Conservation (phyloP, 2,888 invertebrate species). For the Bimastos eiseni region DNA sequence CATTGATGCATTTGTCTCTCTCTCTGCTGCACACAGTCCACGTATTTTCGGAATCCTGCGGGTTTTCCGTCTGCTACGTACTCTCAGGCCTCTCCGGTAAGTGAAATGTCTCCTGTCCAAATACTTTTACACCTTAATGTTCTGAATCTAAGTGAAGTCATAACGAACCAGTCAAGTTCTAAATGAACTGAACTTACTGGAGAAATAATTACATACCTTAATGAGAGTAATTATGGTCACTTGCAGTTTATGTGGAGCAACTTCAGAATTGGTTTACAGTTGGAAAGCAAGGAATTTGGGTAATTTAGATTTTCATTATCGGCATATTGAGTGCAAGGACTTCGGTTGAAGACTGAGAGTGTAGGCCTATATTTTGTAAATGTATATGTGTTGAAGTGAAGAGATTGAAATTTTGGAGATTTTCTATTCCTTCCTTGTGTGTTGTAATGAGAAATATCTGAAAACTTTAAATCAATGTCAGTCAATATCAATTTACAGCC, state of each 20-base stretch:
- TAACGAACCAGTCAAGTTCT: too few species aligned
- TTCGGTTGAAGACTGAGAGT: not conserved
- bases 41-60: conserved; percentile 96
- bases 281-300: not conserved
- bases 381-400: too few species aligned
- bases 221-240: not conserved
- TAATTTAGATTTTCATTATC: not conserved
- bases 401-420: too few species aligned
- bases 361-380: too few species aligned
- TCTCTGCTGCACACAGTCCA: conserved; percentile 86
- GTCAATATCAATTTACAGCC: too few species aligned
- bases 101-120: not conserved
- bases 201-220: not conserved
- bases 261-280: not conserved
- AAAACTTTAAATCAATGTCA: too few species aligned
- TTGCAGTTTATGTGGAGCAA: not conserved
- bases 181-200: not conserved
- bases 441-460: too few species aligned
- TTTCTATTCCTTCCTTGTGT: too few species aligned
- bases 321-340: not conserved
- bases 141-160: not conserved
- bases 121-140: not conserved
- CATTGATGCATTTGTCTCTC: conserved; percentile 91
- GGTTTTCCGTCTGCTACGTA: conserved; percentile 92
- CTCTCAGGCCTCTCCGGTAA: conserved; percentile 82